Evolutionary conservation across 2,113 vertebrate genomes (phyloP), one percentile per base, ranked within the genome.

Genomic region (Chlorodrepanis virens): DNA sequence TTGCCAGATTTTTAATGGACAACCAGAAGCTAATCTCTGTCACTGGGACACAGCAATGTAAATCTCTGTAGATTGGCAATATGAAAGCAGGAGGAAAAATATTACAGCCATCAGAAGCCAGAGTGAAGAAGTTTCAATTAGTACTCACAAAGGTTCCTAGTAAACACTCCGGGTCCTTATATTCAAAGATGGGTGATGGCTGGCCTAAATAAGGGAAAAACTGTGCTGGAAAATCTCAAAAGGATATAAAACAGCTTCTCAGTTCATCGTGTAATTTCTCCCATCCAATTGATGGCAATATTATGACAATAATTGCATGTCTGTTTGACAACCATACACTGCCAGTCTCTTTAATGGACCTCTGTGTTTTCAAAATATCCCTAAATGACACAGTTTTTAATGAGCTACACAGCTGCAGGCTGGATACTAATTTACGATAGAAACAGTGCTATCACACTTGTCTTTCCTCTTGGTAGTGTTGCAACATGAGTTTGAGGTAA

Each of bases 311-410:
- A 95, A 97, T 95, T 97, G 89, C 74, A 67, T 69, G 84, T 87
- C 95, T 96, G 94, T 97, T 96, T 97, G 94, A 93, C 93, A 97
- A 95, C 88, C 31, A 19, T 90, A 75, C 37, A 82, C 69, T 89
- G 86, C 45, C 70, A 89, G 81, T 81, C 92, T 84, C 94, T 95
- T 96, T 95, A 96, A 95, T 91, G 86, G 95, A 95, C 95, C 92
- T 90, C 94, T 84, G 77, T 97, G 95, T 96, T 96, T 96, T 96
- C 86, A 96, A 97, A 96, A 96, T 95, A 96, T 93, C 90, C 87
- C 89, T 96, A 94, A 96, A 95, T 95, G 85, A 93, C 83, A 96
- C 70, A 92, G 90, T 91, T 96, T 95, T 87, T 96, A 97, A 96
- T 93, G 87, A 97, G 94, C 78, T 80, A 69, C 95, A 95, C 96